Percentiles rank a stretch among this genome's conserved stretches.
These are phyloP conservation scores for Amphilophus citrinellus DNA, from an alignment of 2,113 vertebrate species.

Conservation along the genomic window DNA sequence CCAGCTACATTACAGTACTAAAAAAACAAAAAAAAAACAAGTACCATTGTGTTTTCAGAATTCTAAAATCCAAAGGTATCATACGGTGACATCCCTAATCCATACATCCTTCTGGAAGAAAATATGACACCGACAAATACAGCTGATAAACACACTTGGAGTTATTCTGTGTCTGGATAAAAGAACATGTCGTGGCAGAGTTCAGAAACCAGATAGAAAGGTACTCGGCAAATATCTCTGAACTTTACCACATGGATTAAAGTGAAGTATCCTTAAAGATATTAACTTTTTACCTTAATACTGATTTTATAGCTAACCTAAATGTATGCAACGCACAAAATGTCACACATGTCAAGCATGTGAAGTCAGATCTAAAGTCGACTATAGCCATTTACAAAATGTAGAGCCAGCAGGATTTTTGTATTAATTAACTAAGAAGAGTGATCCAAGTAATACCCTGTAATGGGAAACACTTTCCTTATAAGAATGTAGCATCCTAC, in stretches of 20 bases:
- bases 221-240: neutral
- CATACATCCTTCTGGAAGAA: neutral
- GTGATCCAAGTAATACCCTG: neutral
- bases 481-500: neutral
- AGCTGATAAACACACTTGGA: neutral
- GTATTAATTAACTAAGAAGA: conserved; percentile 2
- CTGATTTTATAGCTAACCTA: neutral
- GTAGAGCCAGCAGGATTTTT: neutral
- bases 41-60: neutral
- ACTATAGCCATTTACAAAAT: neutral
- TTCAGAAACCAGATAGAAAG: neutral
- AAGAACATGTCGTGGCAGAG: neutral
- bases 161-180: neutral
- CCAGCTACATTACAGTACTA: too few relatives aligned
- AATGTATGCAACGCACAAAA: too few relatives aligned
- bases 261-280: neutral
- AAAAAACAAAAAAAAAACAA: too few relatives aligned
- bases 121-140: neutral
- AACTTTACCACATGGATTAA: neutral
- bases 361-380: neutral
- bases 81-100: neutral
- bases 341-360: neutral
- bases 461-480: neutral
- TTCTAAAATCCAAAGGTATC: neutral
- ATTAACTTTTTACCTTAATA: neutral